Evolutionary conservation across 2,888 invertebrate species (phyloP).

Genomic region (Electrophaes corylata): DNA sequence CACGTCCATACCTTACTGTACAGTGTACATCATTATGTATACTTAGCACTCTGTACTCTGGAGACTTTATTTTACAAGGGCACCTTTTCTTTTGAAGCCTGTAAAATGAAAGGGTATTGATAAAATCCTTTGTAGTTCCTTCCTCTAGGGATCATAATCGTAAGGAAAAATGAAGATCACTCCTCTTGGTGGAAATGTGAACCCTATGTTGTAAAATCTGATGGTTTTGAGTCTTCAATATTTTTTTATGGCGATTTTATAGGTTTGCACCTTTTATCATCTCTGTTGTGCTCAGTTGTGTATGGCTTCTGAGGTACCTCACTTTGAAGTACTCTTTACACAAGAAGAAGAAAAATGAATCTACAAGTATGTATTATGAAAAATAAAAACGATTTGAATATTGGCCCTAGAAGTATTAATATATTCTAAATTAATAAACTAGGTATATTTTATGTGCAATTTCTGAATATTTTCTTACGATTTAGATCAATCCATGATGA

Average conservation of each 20-base stretch:
- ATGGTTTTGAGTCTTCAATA: slow-evolving; percentile 15
- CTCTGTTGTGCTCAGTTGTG: background rate
- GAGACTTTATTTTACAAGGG: slow-evolving; percentile 76
- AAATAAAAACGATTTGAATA: too few species aligned
- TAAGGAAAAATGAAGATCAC: slow-evolving; percentile 44
- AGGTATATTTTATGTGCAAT: background rate
- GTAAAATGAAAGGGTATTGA: slow-evolving; percentile 57
- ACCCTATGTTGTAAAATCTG: slow-evolving; percentile 8
- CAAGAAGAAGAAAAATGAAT: too few species aligned
- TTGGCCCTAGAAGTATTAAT: too few species aligned
- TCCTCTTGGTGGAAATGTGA: slow-evolving; percentile 8
- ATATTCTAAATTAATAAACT: background rate
- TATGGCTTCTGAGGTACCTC: too few species aligned
- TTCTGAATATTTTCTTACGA: background rate
- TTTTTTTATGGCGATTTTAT: slow-evolving; percentile 12
- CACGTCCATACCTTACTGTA: slow-evolving; percentile 60
- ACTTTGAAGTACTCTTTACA: too few species aligned
- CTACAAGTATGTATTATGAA: too few species aligned
- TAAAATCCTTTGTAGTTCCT: slow-evolving; percentile 66
- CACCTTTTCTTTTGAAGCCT: slow-evolving; percentile 71
- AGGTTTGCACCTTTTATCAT: slow-evolving; percentile 14
- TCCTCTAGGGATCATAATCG: slow-evolving; percentile 57
- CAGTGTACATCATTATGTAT: slow-evolving; percentile 57
- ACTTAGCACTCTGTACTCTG: slow-evolving; percentile 54
- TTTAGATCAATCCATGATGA: too few species aligned